Conservation (phyloP, 2,113 vertebrate genomes). For the Anoura caudifer region DNA sequence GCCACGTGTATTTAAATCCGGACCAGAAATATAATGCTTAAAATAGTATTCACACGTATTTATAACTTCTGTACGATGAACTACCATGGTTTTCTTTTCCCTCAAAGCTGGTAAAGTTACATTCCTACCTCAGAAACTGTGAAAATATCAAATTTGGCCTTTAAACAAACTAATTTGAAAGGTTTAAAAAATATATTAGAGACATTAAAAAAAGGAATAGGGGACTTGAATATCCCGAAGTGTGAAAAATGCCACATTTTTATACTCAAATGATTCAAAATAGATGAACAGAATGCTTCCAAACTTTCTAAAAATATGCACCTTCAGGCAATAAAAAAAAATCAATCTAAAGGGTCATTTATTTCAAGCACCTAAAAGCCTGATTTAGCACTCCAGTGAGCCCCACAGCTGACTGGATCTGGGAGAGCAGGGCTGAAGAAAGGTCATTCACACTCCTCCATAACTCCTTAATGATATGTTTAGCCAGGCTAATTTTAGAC, state of each 20-base stretch:
- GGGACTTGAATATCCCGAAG: slow-evolving; percentile 65
- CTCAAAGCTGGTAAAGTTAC: slow-evolving; percentile 59
- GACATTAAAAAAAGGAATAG: slow-evolving; percentile 44
- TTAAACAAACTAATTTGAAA: slow-evolving; percentile 69
- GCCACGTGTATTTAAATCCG: slow-evolving; percentile 53
- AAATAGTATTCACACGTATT: slow-evolving; percentile 60
- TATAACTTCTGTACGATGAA: slow-evolving; percentile 62
- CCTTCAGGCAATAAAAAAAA: slow-evolving; percentile 66
- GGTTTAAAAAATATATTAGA: slow-evolving; percentile 69
- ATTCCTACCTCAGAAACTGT: slow-evolving; percentile 59
- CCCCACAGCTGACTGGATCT: slow-evolving; percentile 52
- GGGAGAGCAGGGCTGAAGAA: slow-evolving; percentile 47
- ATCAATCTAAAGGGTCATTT: slow-evolving; percentile 74
- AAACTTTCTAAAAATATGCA: slow-evolving; percentile 75
- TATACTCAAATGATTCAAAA: slow-evolving; percentile 73
- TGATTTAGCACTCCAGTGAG: slow-evolving; percentile 36
- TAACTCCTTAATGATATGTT: slow-evolving; percentile 66
- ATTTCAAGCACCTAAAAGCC: slow-evolving; percentile 66
- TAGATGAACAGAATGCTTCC: slow-evolving; percentile 73
- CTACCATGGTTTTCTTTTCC: slow-evolving; percentile 38
- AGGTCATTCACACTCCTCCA: slow-evolving; percentile 61
- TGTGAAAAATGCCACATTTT: slow-evolving; percentile 76
- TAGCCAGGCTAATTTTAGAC: slow-evolving; percentile 69
- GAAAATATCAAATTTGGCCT: slow-evolving; percentile 64
- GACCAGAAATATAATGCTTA: slow-evolving; percentile 61